These are phyloP conservation scores for Microplitis mediator DNA, from an alignment of 1,140 invertebrate species.

Conservation along the genomic window DNA sequence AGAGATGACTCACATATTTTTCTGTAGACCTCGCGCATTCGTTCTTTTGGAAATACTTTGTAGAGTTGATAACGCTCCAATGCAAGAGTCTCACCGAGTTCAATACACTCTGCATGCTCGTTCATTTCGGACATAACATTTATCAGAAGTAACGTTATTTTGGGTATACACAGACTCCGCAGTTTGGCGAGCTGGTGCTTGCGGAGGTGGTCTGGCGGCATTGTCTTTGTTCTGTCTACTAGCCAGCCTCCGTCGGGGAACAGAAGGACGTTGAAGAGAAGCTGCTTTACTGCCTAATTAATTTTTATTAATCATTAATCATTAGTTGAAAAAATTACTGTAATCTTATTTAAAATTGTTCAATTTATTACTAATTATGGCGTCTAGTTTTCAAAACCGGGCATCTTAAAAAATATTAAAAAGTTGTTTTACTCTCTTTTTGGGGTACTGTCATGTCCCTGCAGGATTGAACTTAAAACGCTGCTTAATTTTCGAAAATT, in stretches of 20 bases:
- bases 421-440: too few relatives aligned
- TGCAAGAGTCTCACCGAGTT: constrained; percentile 79
- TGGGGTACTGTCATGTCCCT: too few relatives aligned
- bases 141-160: constrained; percentile 79
- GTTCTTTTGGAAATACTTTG: constrained; percentile 76
- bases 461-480: too few relatives aligned
- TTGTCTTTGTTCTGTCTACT: constrained; percentile 69
- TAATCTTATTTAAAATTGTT: background rate
- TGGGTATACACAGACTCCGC: constrained; percentile 82
- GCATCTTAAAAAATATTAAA: too few relatives aligned
- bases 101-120: constrained; percentile 77
- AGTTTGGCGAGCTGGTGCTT: constrained; percentile 75
- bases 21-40: constrained; percentile 76
- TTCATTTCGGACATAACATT: constrained; percentile 78
- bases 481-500: too few relatives aligned
- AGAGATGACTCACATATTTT: constrained; percentile 81
- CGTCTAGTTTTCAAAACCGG: too few relatives aligned
- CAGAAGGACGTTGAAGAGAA: constrained; percentile 86
- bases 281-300: constrained; percentile 72
- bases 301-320: constrained; percentile 6
- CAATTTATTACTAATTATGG: background rate
- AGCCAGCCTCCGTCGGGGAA: constrained; percentile 92
- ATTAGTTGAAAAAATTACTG: background rate
- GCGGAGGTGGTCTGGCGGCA: constrained; percentile 60
- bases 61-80: constrained; percentile 80